These are phyloP conservation scores for Dermochelys coriacea DNA, from an alignment of 2,797 vertebrate genomes.

Conservation along the genomic window DNA sequence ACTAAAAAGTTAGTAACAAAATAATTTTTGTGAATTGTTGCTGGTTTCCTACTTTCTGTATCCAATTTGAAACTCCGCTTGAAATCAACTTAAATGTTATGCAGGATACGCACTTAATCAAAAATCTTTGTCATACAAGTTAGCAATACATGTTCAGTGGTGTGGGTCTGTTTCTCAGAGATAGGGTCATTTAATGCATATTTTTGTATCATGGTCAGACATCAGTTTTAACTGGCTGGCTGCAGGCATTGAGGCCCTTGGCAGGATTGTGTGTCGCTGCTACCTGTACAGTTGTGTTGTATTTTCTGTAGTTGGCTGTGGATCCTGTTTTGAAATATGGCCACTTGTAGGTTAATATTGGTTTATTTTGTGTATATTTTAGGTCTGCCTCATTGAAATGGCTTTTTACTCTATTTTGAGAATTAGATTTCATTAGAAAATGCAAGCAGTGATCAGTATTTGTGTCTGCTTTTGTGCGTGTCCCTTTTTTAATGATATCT, in stretches of 20 bases:
- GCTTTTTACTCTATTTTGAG: fast-evolving
- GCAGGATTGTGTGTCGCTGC: fast-evolving
- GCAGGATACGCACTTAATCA: background rate
- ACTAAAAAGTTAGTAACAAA: background rate
- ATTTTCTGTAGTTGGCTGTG: background rate
- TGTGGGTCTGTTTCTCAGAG: background rate
- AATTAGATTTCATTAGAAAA: background rate
- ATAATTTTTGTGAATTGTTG: background rate
- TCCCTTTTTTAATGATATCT: background rate
- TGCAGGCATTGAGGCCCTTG: fast-evolving
- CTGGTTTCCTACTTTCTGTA: background rate
- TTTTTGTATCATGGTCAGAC: fast-evolving
- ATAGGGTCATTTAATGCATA: background rate
- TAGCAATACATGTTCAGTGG: background rate
- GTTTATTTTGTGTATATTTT: fast-evolving
- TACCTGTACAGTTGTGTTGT: fast-evolving
- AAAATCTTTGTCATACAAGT: background rate
- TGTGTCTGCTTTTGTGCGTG: background rate
- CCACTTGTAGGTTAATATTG: background rate
- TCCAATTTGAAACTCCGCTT: background rate
- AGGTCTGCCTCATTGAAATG: background rate
- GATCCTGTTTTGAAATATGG: background rate
- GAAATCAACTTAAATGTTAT: background rate
- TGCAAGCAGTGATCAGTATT: background rate
- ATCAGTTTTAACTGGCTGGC: fast-evolving